Conservation (phyloP, 1,140 invertebrate species). For the Drosophila nannoptera region DNA sequence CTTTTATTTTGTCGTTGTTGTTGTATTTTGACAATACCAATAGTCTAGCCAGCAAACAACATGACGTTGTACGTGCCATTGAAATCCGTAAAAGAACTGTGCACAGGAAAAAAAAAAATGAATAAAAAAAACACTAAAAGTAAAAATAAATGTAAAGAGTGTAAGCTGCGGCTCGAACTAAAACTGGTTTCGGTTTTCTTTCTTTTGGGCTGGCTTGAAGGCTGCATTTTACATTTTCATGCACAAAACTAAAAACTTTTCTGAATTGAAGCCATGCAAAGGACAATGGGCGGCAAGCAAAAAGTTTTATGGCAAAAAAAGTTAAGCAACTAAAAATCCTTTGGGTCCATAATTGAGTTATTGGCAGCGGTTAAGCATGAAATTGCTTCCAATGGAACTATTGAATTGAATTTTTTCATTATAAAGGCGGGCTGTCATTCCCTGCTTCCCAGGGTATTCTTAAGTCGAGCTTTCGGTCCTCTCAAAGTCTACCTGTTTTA, state of each 20-base stretch:
- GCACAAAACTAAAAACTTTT: constrained; percentile 61
- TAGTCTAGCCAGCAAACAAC: constrained; percentile 36
- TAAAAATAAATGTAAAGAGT: constrained; percentile 49
- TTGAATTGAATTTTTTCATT: no score
- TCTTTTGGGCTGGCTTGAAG: constrained; percentile 35
- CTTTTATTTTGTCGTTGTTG: constrained; percentile 21
- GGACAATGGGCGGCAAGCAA: constrained; percentile 23
- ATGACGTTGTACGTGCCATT: constrained; percentile 61
- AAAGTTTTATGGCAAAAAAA: constrained; percentile 33
- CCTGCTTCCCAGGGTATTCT: constrained; percentile 6
- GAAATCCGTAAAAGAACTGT: constrained; percentile 56
- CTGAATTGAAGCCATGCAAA: constrained; percentile 39
- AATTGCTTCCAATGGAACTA: no score
- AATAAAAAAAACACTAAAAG: constrained; percentile 17
- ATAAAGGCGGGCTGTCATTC: no score
- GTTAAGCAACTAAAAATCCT: constrained; percentile 2
- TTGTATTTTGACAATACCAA: constrained; percentile 57
- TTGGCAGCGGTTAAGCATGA: constrained; percentile 15
- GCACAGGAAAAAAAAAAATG: constrained; percentile 15
- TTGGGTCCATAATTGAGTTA: background rate
- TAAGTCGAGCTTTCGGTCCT: background rate
- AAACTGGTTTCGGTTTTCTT: constrained; percentile 68
- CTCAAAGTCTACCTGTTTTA: constrained; percentile 33
- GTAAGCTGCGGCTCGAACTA: constrained; percentile 34
- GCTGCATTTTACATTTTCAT: constrained; percentile 67